phyloP scores from a whole-genome alignment of 1,140 invertebrate species.

The Trichonephila inaurata region DNA sequence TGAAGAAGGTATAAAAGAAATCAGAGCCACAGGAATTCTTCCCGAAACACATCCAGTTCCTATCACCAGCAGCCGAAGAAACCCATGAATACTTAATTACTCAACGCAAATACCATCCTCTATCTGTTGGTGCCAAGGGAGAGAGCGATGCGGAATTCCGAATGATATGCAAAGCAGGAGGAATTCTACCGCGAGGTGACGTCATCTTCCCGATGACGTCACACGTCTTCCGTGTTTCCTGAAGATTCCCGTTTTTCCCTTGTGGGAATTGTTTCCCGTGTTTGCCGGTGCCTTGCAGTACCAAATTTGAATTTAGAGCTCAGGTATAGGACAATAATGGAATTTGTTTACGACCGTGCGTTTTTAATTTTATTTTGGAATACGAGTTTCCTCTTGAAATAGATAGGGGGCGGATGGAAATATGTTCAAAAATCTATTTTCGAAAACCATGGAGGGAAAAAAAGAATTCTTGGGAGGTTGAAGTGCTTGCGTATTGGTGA shows the following conservation, averaged over 20 bases:
- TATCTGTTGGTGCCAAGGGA: slow-evolving; percentile 49
- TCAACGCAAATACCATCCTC: slow-evolving; percentile 56
- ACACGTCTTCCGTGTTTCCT: slow-evolving; percentile 6
- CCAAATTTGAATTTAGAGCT: slow-evolving; percentile 16
- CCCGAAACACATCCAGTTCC: slow-evolving; percentile 22
- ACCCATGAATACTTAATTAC: slow-evolving; percentile 73
- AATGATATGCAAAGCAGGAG: slow-evolving; percentile 62
- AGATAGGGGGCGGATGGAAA: neutral
- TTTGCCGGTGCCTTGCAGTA: too few species aligned
- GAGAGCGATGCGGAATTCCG: neutral
- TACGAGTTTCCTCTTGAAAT: neutral
- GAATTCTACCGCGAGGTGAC: slow-evolving; percentile 16
- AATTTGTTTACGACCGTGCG: neutral
- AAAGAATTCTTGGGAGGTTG: neutral
- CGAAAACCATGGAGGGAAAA: neutral
- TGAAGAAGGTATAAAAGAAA: neutral
- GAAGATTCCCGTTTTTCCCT: neutral
- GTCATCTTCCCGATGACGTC: slow-evolving; percentile 51
- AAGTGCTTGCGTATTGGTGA: too few species aligned
- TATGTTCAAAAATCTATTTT: neutral
- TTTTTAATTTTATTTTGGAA: slow-evolving; percentile 21
- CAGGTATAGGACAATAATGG: neutral
- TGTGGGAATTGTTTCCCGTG: neutral
- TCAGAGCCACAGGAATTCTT: slow-evolving; percentile 2
- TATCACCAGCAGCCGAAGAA: slow-evolving; percentile 18